Evolutionary conservation across 2,797 vertebrate genomes (phyloP).

Genomic region (Clarias platycephalus): DNA sequence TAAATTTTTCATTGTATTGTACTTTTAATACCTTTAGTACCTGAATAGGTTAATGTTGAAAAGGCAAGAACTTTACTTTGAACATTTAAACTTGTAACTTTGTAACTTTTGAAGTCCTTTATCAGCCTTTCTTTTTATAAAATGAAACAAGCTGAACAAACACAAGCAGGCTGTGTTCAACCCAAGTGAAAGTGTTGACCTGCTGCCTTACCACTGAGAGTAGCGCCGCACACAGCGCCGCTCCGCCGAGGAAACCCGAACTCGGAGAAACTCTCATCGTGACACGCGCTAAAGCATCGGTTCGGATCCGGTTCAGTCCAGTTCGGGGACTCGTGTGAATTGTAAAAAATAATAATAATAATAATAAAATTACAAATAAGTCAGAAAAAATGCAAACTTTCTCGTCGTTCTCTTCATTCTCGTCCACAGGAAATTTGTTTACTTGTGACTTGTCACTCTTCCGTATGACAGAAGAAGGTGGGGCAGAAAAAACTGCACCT

Average conservation of each 20-base stretch:
- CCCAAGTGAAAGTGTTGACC: not conserved
- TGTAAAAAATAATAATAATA: not conserved
- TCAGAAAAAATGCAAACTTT: too few relatives aligned
- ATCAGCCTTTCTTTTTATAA: not conserved
- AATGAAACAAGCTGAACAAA: not conserved
- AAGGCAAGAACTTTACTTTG: not conserved
- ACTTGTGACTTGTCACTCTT: slow-evolving; percentile 18
- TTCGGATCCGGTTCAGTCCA: not conserved
- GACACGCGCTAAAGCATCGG: not conserved
- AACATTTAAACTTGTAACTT: not conserved
- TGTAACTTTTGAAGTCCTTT: not conserved
- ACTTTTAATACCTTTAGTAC: not conserved
- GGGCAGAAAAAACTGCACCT: slow-evolving; percentile 12
- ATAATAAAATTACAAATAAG: not conserved
- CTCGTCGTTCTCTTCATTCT: too few relatives aligned
- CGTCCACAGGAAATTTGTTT: not conserved
- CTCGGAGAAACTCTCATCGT: slow-evolving; percentile 29
- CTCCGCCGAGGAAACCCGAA: slow-evolving; percentile 21
- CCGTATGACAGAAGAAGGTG: slow-evolving; percentile 25
- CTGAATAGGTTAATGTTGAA: not conserved
- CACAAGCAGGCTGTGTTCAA: not conserved
- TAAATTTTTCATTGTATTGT: not conserved
- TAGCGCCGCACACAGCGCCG: not conserved
- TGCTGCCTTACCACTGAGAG: slow-evolving; percentile 39
- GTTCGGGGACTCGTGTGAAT: not conserved